These are phyloP conservation scores for Dasysyrphus tricinctus DNA, from an alignment of 2,888 invertebrate genomes.

Conservation along the genomic window DNA sequence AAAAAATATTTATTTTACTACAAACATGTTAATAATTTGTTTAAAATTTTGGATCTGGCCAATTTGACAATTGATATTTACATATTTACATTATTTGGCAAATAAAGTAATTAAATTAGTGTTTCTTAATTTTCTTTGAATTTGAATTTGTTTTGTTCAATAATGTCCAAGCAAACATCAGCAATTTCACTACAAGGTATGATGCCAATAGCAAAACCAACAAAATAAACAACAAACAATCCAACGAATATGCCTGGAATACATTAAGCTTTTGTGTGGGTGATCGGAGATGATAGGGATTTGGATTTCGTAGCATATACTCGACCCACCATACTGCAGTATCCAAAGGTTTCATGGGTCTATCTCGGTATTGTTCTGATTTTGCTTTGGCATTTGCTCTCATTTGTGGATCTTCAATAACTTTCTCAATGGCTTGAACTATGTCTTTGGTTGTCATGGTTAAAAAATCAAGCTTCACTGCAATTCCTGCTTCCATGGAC, in stretches of 20 bases:
- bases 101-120: not conserved
- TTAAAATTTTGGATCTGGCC: too few relatives aligned
- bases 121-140: not conserved
- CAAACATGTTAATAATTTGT: too few relatives aligned
- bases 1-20: too few relatives aligned
- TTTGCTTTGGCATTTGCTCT: conserved; percentile 80
- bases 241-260: conserved; percentile 83
- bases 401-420: conserved; percentile 69
- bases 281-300: conserved; percentile 84
- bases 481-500: conserved; percentile 75
- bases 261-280: conserved; percentile 83
- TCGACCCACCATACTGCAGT: conserved; percentile 87
- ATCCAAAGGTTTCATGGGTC: conserved; percentile 85
- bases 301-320: conserved; percentile 85
- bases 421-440: conserved; percentile 66
- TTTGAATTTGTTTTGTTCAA: not conserved
- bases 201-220: not conserved
- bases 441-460: conserved; percentile 71
- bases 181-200: not conserved
- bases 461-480: conserved; percentile 70
- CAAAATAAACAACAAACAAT: conserved; percentile 75
- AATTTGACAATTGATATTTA: too few relatives aligned
- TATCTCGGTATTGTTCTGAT: conserved; percentile 84
- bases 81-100: too few relatives aligned
- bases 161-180: not conserved